Base-by-base conservation (phyloP, 2,888 invertebrate species). In the Epinotia ramella region DNA sequence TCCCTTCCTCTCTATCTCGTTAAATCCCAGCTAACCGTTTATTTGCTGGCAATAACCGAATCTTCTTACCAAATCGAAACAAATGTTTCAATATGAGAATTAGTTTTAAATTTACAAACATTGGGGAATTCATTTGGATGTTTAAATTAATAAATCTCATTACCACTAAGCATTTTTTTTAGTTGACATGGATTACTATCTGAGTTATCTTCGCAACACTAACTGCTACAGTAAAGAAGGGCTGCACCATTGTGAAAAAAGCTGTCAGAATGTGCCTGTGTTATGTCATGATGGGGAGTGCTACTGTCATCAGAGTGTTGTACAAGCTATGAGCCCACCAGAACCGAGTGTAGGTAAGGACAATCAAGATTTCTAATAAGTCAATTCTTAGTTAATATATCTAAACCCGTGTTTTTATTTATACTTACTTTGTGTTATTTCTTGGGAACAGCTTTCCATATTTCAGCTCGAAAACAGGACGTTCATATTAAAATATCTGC, bases 131-230 rank as follows among this genome's bases (percentile, higher is more conserved):
- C 0, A 40, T 40, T 60, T 60, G 4, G 11, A 13, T 16, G 24
- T 7, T 57, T 9, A 57, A 57, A 28, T 7, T 18, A 9, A 24
- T 60, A 18, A 18, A 24, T 11, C 5, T 16, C 11, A 24, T 40
- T 67, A 40, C 33, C 24, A 67, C 28, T 53, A 53, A 6, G 1
- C n/a, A 53, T 16, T 16, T 1, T 71, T 71, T 60, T 20, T 63
- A 71, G 70, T 71, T 28, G 70, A 71, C 28, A 20, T 71, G 62
- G 70, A 71, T 33, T 71, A 71, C 20, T 71, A 53, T 70, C 33
- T 49, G 62, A 49, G 53, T 33, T 63, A 18, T 9, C 69, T 69
- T 28, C 69, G 69, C 3, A 46, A 44, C 59, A 6, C 16, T 24
- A 44, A 60, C 46, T 69, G 69, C 57, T 44, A 20, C 20, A 46